A percentile compares a stretch with the other conserved stretches of the same genome.
Evolutionary conservation across 2,113 vertebrate genomes (phyloP).

Genomic region (Riparia riparia): DNA sequence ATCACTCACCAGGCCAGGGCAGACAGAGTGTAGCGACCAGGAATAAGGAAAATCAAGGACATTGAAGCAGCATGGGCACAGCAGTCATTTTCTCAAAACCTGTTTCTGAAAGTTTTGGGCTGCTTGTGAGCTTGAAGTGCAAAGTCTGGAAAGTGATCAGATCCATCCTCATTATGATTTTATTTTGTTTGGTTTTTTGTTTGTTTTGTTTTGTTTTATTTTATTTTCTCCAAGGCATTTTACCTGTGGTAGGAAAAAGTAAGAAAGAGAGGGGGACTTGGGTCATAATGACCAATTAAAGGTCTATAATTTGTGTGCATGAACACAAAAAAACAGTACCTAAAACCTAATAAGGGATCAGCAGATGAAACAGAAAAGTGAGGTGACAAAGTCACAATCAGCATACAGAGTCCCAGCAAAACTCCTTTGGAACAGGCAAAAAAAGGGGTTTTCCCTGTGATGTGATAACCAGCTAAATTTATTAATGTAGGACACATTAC

Average conservation of each 20-base stretch:
- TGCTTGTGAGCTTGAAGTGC: not conserved
- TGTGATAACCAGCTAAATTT: not conserved
- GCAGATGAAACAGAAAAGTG: not conserved
- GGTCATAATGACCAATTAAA: not conserved
- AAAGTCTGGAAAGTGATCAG: not conserved
- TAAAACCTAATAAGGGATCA: not conserved
- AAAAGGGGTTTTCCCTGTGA: rapidly evolving
- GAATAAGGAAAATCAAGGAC: not conserved
- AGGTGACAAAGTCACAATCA: not conserved
- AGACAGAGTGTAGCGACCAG: not conserved
- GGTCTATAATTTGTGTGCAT: rapidly evolving
- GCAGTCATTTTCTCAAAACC: not conserved
- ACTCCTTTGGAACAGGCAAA: not conserved
- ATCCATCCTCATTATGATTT: not conserved
- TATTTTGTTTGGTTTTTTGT: too few relatives aligned
- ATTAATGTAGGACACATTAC: not conserved
- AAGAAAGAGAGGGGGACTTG: not conserved
- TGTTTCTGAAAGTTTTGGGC: not conserved
- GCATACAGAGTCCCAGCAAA: not conserved
- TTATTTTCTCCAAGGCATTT: not conserved
- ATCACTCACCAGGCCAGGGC: not conserved
- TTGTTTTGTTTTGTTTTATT: not conserved
- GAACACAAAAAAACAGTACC: not conserved
- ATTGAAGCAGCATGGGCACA: not conserved
- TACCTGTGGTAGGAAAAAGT: not conserved